Conservation (phyloP, 1,140 invertebrate species). For the Drosophila tani region DNA sequence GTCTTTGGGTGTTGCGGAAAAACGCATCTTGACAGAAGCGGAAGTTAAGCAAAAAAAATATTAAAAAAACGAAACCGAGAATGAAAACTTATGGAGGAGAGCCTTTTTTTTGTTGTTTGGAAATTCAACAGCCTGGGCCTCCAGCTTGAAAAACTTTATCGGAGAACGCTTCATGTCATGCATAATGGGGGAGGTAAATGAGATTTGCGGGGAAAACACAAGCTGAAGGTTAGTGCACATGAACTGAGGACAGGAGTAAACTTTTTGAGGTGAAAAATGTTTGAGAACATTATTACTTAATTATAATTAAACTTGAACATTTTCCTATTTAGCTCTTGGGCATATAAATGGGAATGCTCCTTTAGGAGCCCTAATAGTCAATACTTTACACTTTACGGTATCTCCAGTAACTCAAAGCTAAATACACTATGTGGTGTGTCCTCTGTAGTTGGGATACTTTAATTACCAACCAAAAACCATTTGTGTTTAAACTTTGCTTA, state of each 20-base stretch:
- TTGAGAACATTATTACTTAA: not conserved
- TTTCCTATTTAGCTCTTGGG: not conserved
- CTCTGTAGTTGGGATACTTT: not conserved
- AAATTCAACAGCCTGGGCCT: slow-evolving; percentile 53
- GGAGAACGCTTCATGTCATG: slow-evolving; percentile 43
- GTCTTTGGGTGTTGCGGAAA: slow-evolving; percentile 66
- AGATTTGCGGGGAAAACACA: slow-evolving; percentile 42
- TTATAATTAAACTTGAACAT: not conserved
- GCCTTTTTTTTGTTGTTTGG: slow-evolving; percentile 33
- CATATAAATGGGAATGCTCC: too few species aligned
- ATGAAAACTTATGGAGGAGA: slow-evolving; percentile 67
- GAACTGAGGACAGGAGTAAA: not conserved
- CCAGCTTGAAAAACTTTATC: slow-evolving; percentile 57
- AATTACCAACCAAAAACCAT: not conserved
- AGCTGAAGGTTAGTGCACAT: slow-evolving; percentile 11
- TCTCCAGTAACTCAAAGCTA: not conserved
- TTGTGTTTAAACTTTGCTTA: slow-evolving; percentile 1
- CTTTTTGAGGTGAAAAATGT: slow-evolving; percentile 17
- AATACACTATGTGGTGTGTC: not conserved
- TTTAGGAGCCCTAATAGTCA: too few species aligned
- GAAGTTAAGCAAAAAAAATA: slow-evolving; percentile 29
- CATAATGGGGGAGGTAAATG: slow-evolving; percentile 58
- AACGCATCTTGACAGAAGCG: slow-evolving; percentile 66
- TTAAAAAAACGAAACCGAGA: slow-evolving; percentile 16
- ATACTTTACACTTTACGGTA: not conserved